Conservation (phyloP, 1,140 invertebrate species). For the Drosophila pandora region DNA sequence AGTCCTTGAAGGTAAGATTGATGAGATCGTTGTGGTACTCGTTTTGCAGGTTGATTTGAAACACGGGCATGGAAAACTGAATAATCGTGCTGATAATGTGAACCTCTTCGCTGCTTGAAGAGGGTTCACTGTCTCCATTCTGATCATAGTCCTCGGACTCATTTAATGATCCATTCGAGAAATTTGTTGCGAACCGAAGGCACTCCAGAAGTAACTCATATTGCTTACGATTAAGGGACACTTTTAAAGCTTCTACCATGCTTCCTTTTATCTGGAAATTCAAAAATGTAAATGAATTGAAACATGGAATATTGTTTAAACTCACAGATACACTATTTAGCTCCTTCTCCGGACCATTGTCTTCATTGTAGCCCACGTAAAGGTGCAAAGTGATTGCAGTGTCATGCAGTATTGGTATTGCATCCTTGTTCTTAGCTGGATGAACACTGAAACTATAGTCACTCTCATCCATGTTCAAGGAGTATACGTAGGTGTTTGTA, state of each 20-base stretch:
- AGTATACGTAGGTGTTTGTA: constrained; percentile 94
- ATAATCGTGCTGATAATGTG: constrained; percentile 83
- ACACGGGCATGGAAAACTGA: constrained; percentile 88
- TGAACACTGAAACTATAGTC: constrained; percentile 66
- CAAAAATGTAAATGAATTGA: not conserved
- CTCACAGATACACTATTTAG: constrained; percentile 58
- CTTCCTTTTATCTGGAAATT: constrained; percentile 88
- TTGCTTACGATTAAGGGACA: constrained; percentile 92
- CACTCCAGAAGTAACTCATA: constrained; percentile 95
- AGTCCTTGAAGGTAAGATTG: constrained; percentile 92
- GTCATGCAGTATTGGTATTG: constrained; percentile 85
- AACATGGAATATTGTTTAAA: not conserved
- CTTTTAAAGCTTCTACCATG: constrained; percentile 92
- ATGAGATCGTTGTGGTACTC: constrained; percentile 86
- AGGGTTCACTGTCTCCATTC: constrained; percentile 28
- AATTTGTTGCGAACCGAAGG: constrained; percentile 84
- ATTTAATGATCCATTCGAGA: constrained; percentile 50
- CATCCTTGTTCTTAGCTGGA: constrained; percentile 70
- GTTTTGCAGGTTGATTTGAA: constrained; percentile 91
- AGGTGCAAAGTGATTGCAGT: constrained; percentile 88
- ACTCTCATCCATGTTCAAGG: constrained; percentile 86
- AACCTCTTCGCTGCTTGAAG: constrained; percentile 15
- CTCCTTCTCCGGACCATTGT: constrained; percentile 56
- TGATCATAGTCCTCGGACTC: constrained; percentile 34
- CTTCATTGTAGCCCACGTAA: constrained; percentile 84